These are phyloP conservation scores for Columba janthina DNA, from an alignment of 2,113 vertebrate genomes.

Conservation along the genomic window DNA sequence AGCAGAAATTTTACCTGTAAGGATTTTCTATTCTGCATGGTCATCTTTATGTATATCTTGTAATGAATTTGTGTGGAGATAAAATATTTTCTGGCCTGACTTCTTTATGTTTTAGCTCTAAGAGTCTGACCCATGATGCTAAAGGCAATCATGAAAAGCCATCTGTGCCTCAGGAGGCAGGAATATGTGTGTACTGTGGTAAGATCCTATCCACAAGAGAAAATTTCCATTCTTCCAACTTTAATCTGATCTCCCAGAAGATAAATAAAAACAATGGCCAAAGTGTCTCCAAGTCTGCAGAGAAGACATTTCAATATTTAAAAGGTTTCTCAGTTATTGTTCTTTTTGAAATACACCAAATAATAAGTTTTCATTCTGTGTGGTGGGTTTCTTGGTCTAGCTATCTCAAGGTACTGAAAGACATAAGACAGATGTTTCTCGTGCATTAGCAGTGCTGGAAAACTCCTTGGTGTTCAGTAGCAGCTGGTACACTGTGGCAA, in stretches of 20 bases:
- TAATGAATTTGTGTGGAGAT: not conserved
- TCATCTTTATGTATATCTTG: not conserved
- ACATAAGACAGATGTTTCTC: not conserved
- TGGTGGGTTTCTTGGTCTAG: not conserved
- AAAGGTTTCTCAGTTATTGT: slow-evolving; percentile 37
- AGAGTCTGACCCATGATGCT: not conserved
- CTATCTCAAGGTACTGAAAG: not conserved
- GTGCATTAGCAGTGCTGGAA: not conserved
- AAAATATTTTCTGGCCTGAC: not conserved
- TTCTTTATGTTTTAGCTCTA: slow-evolving; percentile 56
- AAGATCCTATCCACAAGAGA: not conserved
- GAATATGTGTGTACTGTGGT: not conserved
- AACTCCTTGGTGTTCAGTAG: not conserved
- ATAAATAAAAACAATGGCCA: not conserved
- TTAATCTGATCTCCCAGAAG: slow-evolving; percentile 32
- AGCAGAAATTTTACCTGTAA: not conserved
- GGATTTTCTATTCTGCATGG: not conserved
- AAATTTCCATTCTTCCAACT: not conserved
- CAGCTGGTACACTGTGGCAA: not conserved
- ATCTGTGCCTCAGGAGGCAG: not conserved
- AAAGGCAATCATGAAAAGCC: not conserved
- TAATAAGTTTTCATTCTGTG: not conserved
- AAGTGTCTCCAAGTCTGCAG: slow-evolving; percentile 4
- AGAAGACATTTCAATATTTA: slow-evolving; percentile 12
- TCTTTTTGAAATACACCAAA: not conserved